Conservation (phyloP, 2,113 vertebrate genomes). For the Tautogolabrus adspersus region DNA sequence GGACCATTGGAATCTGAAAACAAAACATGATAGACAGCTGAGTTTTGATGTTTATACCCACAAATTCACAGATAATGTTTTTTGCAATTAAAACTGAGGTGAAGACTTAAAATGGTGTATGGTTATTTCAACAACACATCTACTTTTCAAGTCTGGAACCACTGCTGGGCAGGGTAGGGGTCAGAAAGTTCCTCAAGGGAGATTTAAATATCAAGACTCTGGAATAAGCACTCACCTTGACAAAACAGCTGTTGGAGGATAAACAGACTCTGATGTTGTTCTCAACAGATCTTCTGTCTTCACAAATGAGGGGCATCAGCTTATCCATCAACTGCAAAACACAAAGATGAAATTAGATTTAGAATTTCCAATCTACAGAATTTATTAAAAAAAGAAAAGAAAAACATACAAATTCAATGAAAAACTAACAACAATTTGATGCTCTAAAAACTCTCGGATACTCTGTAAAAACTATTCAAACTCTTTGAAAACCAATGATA, state of each 20-base stretch:
- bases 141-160: background rate
- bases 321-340: slow-evolving; percentile 74
- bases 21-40: background rate
- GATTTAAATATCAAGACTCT: background rate
- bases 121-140: too few species aligned
- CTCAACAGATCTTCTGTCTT: slow-evolving; percentile 63
- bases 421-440: too few species aligned
- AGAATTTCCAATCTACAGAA: too few species aligned
- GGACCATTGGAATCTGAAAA: slow-evolving; percentile 68
- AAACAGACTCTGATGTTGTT: slow-evolving; percentile 79
- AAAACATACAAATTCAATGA: background rate
- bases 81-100: too few species aligned
- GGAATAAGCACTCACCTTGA: slow-evolving; percentile 64
- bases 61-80: background rate
- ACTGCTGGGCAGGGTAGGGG: background rate
- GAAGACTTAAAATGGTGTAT: too few species aligned
- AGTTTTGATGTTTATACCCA: background rate
- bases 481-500: too few species aligned
- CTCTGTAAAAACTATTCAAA: too few species aligned
- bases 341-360: background rate
- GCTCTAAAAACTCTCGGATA: too few species aligned
- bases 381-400: too few species aligned
- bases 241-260: slow-evolving; percentile 76
- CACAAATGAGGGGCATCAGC: slow-evolving; percentile 46
- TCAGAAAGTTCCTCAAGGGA: background rate